phyloP scores from a whole-genome alignment of 2,797 vertebrate genomes.

The Margarornis squamiger region DNA sequence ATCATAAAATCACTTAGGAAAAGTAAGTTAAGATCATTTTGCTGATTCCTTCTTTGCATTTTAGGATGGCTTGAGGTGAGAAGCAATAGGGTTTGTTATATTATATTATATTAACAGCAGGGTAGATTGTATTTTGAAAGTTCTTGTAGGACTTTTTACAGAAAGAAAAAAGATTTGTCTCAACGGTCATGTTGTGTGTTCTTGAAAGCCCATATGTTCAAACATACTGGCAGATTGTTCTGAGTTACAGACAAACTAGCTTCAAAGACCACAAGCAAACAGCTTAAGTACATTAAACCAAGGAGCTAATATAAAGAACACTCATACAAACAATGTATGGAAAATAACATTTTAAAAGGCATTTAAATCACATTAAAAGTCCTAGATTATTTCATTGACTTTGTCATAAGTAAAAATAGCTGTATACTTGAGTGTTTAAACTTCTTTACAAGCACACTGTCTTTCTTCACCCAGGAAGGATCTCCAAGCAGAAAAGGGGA shows the following conservation, averaged over 20 bases:
- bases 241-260: not conserved
- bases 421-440: not conserved
- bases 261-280: not conserved
- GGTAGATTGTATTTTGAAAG: not conserved
- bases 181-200: not conserved
- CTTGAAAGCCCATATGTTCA: not conserved
- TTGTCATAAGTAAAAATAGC: not conserved
- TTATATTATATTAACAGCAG: not conserved
- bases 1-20: not conserved
- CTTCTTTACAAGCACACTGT: not conserved
- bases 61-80: not conserved
- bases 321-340: not conserved
- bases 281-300: not conserved
- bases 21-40: not conserved
- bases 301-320: not conserved
- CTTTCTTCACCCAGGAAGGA: not conserved
- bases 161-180: slow-evolving; percentile 15
- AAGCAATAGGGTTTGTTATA: not conserved
- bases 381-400: not conserved
- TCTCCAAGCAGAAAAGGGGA: not conserved
- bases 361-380: not conserved
- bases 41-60: not conserved
- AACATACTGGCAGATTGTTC: not conserved
- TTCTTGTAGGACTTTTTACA: not conserved
- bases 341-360: not conserved